Base-by-base conservation (phyloP, 2,113 vertebrate genomes). In the Heterotilapia buettikoferi region DNA sequence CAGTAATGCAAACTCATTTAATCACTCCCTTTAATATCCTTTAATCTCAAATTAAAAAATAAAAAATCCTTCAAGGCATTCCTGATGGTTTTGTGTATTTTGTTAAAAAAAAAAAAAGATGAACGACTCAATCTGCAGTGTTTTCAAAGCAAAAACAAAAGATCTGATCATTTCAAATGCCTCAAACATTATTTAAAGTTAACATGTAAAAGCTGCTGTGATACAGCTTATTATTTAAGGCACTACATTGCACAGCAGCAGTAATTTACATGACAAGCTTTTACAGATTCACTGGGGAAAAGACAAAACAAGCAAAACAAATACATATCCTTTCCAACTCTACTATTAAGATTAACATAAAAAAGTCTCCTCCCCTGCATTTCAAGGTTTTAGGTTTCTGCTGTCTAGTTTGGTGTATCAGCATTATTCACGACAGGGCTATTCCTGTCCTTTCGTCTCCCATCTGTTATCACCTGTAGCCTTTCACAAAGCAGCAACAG, bases 391-490 rank as follows among this genome's bases (percentile, higher is more conserved):
- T 52, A 38, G 29, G 76, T 86, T 56, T 86, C 9, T 86, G 79
- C 80, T 59, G 53, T 84, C 54, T n/a, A 11, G 59, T 47, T 68
- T 47, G 33, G 18, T 87, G n/a, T 26, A 54, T 84, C 24, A 90
- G 36, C 14, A 8, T 86, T 73, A 88, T 89, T 90, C 82, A 88
- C 33, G 54, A 76, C 38, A 59, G 31, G 36, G 13, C 38, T 83
- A 63, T 86, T 92, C 53, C 73, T 82, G 33, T 82, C 8, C n/a
- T 88, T 79, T 79, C 24, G 7, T 31, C 38, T 71, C 33, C 59
- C 84, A 88, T 92, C 81, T 89, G 85, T 83, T 88, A 78, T 85
- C 85, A 91, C 90, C 80, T 90, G 84, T 88, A 83, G 54, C 61
- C 59, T n/a, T 82, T 24, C n/a, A 26, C 66, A 52, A 76, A 19